Evolutionary conservation across 2,888 invertebrate species (phyloP), one percentile per base, ranked within the genome.

Genomic region (Megamerina dolium): DNA sequence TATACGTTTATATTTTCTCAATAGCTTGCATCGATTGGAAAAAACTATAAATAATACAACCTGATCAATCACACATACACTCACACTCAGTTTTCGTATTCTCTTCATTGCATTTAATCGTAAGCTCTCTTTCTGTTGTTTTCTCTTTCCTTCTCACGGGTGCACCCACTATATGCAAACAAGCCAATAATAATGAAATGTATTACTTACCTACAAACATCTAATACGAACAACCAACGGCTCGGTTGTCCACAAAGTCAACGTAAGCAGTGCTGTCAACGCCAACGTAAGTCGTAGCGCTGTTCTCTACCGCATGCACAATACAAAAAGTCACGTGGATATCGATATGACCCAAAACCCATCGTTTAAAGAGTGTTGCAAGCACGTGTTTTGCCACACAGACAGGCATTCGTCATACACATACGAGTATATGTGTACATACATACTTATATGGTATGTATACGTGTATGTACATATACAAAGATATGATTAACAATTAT

Each of bases 301-400:
- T n/a, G n/a, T n/a, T n/a, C n/a, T n/a, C n/a, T n/a, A n/a, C n/a
- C n/a, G n/a, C n/a, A n/a, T n/a, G n/a, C n/a, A n/a, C n/a, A n/a
- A n/a, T n/a, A 50, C 45, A 47, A 55, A 60, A 62, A 64, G 70
- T 68, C 70, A 70, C 70, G 70, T 67, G 70, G 70, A 67, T 64
- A 60, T 60, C 59, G 61, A 58, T 69, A 67, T 69, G 70, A 68
- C 67, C 67, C 59, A 61, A 58, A 69, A 63, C 61, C 59, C 59
- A 62, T 60, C 57, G 66, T 63, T 61, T 66, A 64, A 62, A 59
- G 46, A 53, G 37, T 26, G 63, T 61, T 64, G 62, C 62, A 65
- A 66, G 63, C 70, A 70, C 70, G 70, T 70, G 70, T 64, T 52
- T 47, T 41, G 49, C 37, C 48, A 50, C 50, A 48, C 39, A 42